phyloP scores from a whole-genome alignment of 1,140 invertebrate species.

The Latrodectus geometricus region DNA sequence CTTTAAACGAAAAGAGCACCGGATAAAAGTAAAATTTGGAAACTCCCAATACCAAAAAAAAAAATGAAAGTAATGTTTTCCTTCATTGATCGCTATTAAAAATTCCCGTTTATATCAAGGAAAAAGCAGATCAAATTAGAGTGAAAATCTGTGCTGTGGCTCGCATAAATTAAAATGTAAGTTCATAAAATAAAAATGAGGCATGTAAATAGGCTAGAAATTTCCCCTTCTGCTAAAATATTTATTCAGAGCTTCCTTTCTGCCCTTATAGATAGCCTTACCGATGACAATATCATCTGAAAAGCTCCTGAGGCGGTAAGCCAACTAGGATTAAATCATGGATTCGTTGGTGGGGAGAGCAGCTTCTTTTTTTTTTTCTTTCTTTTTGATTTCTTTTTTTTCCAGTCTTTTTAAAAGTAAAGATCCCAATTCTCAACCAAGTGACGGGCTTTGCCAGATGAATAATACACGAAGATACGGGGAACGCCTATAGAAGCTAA shows the following conservation, averaged over 20 bases:
- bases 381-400: conserved; percentile 15
- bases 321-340: conserved; percentile 40
- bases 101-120: too few species aligned
- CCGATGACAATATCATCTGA: conserved; percentile 35
- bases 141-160: too few species aligned
- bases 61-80: too few species aligned
- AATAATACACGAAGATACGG: conserved; percentile 36
- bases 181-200: too few species aligned
- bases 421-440: conserved; percentile 12
- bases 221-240: conserved; percentile 4
- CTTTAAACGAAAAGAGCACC: too few species aligned
- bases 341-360: conserved; percentile 20
- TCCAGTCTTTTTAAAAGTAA: conserved; percentile 16
- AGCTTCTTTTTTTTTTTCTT: neutral
- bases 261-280: neutral
- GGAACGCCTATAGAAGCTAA: conserved; percentile 5
- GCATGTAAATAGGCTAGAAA: neutral
- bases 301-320: conserved; percentile 19
- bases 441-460: conserved; percentile 17
- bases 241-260: neutral
- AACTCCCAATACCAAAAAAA: too few species aligned
- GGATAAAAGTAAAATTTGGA: too few species aligned
- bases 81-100: too few species aligned
- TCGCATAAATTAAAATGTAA: too few species aligned
- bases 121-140: too few species aligned